phyloP scores from a whole-genome alignment of 2,797 vertebrate genomes.

The Cirrhinus mrigala region DNA sequence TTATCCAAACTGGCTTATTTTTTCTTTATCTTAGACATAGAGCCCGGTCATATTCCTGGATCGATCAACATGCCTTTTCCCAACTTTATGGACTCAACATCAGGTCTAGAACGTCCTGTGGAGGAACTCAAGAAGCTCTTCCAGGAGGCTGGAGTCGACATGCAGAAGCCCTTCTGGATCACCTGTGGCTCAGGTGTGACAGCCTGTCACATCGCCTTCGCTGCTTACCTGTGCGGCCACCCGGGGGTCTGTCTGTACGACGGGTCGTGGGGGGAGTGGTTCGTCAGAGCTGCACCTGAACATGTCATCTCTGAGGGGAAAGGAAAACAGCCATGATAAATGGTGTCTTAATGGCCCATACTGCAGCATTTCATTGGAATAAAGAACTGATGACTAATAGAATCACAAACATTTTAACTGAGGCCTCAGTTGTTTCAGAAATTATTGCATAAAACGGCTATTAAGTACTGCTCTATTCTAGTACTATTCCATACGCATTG shows the following conservation, averaged over 20 bases:
- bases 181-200: slow-evolving; percentile 93
- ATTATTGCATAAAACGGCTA: not conserved
- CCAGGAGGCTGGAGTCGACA: slow-evolving; percentile 83
- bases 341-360: not conserved
- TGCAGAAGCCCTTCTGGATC: slow-evolving; percentile 81
- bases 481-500: not conserved
- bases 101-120: slow-evolving; percentile 81
- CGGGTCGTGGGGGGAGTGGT: slow-evolving; percentile 96
- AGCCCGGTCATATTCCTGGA: slow-evolving; percentile 88
- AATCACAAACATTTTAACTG: not conserved
- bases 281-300: slow-evolving; percentile 81
- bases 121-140: slow-evolving; percentile 85
- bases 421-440: not conserved
- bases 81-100: slow-evolving; percentile 80
- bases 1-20: not conserved
- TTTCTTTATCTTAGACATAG: slow-evolving; percentile 73
- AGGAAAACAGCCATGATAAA: slow-evolving; percentile 59
- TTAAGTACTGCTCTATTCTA: not conserved
- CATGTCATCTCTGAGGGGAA: slow-evolving; percentile 82
- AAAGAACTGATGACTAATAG: not conserved
- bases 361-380: not conserved
- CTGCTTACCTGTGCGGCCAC: slow-evolving; percentile 89
- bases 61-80: slow-evolving; percentile 89
- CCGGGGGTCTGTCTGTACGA: slow-evolving; percentile 87
- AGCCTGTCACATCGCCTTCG: slow-evolving; percentile 88